Percentiles rank a stretch among this genome's conserved stretches.
Evolutionary conservation across 2,113 vertebrate genomes (phyloP).

Genomic region (Rallus limicola): DNA sequence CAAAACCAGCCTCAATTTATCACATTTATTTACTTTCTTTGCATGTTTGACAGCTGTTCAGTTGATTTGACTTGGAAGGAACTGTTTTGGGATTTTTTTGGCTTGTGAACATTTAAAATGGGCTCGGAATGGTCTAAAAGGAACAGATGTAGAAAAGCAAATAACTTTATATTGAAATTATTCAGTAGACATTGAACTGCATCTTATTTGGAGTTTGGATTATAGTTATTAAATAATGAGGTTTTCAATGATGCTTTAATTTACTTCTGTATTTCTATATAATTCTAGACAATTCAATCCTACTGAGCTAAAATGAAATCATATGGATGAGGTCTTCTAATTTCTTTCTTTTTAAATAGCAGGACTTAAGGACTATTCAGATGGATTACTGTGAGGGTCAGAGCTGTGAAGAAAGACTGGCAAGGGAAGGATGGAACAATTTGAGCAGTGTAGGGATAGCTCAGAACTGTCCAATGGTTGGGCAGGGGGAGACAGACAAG

Average conservation of each 20-base stretch:
- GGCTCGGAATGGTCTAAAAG: neutral
- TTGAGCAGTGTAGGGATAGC: neutral
- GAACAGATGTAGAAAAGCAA: neutral
- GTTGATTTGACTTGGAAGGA: conserved; percentile 2
- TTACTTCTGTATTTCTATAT: neutral
- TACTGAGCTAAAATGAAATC: neutral
- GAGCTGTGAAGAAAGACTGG: neutral
- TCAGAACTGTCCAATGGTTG: neutral
- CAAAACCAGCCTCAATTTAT: neutral
- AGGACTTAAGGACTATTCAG: neutral
- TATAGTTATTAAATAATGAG: conserved; percentile 26
- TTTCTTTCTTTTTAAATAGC: neutral
- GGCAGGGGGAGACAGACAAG: neutral
- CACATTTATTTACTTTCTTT: neutral
- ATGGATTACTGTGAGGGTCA: neutral
- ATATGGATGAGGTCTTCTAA: neutral
- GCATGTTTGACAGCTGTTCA: neutral
- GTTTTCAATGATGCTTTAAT: conserved; percentile 6
- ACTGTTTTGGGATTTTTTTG: neutral
- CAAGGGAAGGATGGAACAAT: neutral
- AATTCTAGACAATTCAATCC: neutral
- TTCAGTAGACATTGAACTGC: neutral
- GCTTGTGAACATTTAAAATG: neutral
- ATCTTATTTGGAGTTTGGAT: neutral
- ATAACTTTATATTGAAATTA: neutral